phyloP scores from a whole-genome alignment of 2,888 invertebrate species.

The Tinea semifulvella region DNA sequence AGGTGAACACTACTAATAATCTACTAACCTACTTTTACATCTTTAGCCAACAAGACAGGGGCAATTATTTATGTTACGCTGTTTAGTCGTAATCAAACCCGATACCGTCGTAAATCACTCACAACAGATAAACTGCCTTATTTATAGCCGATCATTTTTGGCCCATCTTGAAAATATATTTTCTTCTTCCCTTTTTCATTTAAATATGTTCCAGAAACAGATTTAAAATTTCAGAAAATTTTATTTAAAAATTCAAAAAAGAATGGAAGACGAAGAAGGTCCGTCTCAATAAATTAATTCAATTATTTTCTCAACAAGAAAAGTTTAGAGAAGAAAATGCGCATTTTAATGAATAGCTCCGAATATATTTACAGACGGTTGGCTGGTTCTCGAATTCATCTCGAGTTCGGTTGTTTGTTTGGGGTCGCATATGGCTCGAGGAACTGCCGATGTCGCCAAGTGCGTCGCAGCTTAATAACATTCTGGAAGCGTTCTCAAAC shows the following conservation, averaged over 20 bases:
- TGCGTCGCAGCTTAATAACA: conserved; percentile 16
- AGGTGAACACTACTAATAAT: background rate
- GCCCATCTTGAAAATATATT: no score
- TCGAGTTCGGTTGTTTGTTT: conserved; percentile 12
- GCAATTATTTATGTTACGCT: no score
- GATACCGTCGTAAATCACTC: no score
- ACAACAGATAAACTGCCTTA: no score
- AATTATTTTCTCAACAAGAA: conserved; percentile 7
- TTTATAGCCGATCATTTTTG: no score
- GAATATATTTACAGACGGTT: background rate
- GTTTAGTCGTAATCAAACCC: no score
- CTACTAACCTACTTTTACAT: background rate
- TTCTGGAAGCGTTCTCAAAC: conserved; percentile 24
- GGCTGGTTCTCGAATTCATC: conserved; percentile 12
- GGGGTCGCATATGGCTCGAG: background rate
- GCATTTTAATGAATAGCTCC: conserved; percentile 4
- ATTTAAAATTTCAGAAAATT: conserved; percentile 2
- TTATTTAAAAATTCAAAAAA: conserved; percentile 3
- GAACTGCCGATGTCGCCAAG: conserved; percentile 2
- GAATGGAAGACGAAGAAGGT: conserved; percentile 3
- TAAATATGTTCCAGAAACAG: conserved; percentile 2
- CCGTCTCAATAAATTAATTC: conserved; percentile 7
- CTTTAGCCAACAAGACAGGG: no score
- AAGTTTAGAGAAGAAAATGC: conserved; percentile 2
- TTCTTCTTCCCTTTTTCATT: no score